Percentiles rank a stretch among this genome's conserved stretches.
These are phyloP conservation scores for Seison nebaliae DNA, from an alignment of 1,140 invertebrate genomes.

Conservation along the genomic window DNA sequence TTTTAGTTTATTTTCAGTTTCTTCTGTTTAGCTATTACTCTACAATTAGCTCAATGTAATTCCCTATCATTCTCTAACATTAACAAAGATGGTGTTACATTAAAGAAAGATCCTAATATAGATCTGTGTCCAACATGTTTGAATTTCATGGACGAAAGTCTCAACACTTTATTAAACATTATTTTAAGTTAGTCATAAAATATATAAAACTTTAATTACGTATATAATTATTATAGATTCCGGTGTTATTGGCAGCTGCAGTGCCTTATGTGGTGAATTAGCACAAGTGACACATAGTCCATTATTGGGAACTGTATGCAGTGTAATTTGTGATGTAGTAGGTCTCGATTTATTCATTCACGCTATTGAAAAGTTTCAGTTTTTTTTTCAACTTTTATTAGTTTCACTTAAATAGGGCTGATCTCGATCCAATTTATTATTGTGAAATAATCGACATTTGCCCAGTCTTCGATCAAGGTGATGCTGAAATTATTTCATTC, in stretches of 20 bases:
- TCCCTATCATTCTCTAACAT: no score
- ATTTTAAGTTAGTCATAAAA: no score
- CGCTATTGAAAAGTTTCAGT: constrained; percentile 19
- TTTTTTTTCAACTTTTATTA: constrained; percentile 12
- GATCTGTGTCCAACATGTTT: constrained; percentile 20
- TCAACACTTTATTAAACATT: constrained; percentile 18
- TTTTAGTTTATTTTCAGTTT: no score
- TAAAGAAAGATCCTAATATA: no score
- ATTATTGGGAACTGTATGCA: constrained; percentile 17
- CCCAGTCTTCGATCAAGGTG: constrained; percentile 19
- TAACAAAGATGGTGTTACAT: no score
- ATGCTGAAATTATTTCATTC: constrained; percentile 20
- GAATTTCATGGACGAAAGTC: constrained; percentile 17
- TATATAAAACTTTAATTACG: no score
- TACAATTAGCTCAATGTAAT: no score
- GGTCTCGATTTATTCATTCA: constrained; percentile 22
- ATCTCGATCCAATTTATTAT: constrained; percentile 22
- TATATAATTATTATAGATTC: constrained; percentile 16
- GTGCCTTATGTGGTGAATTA: constrained; percentile 17
- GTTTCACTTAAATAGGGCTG: constrained; percentile 15
- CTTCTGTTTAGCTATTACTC: no score
- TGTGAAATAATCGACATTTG: constrained; percentile 19
- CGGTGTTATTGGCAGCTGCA: constrained; percentile 19
- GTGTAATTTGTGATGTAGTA: constrained; percentile 19
- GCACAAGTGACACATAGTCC: constrained; percentile 19